Conservation (phyloP, 2,888 invertebrate genomes). For the Lydus trimaculatus region DNA sequence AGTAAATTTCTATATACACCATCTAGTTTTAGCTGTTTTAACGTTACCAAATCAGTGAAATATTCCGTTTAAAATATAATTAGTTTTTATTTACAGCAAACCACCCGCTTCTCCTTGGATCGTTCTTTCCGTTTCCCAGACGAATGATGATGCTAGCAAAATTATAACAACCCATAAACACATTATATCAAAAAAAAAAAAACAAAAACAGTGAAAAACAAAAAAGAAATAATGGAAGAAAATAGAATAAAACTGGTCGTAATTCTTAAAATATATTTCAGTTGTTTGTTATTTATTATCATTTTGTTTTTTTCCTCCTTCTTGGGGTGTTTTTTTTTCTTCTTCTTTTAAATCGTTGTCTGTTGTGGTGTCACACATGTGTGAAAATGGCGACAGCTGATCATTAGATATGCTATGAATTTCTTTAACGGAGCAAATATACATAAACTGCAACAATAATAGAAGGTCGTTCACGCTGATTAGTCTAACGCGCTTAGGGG, state of each 20-base stretch:
- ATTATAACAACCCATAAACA: constrained; percentile 6
- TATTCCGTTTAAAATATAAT: constrained; percentile 19
- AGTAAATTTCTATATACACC: constrained; percentile 16
- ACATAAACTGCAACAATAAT: constrained; percentile 36
- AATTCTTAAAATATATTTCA: constrained; percentile 1
- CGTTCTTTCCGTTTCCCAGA: background rate
- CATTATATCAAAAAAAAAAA: background rate
- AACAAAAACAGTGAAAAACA: background rate
- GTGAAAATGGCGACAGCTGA: constrained; percentile 55
- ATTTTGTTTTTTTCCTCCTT: background rate
- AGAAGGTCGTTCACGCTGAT: constrained; percentile 53
- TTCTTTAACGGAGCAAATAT: constrained; percentile 49
- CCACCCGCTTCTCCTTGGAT: background rate
- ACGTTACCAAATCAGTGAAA: constrained; percentile 18
- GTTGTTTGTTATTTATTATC: background rate
- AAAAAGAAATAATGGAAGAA: background rate
- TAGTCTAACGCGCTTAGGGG: constrained; percentile 53
- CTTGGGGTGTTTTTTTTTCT: background rate
- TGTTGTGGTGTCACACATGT: constrained; percentile 35
- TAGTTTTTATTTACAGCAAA: constrained; percentile 15
- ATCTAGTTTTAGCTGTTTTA: constrained; percentile 11
- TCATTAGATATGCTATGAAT: constrained; percentile 55
- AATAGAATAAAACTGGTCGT: background rate
- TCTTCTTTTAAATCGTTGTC: constrained; percentile 10
- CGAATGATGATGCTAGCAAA: background rate